phyloP scores from a whole-genome alignment of 2,888 invertebrate genomes.

The Argyresthia goedartella region DNA sequence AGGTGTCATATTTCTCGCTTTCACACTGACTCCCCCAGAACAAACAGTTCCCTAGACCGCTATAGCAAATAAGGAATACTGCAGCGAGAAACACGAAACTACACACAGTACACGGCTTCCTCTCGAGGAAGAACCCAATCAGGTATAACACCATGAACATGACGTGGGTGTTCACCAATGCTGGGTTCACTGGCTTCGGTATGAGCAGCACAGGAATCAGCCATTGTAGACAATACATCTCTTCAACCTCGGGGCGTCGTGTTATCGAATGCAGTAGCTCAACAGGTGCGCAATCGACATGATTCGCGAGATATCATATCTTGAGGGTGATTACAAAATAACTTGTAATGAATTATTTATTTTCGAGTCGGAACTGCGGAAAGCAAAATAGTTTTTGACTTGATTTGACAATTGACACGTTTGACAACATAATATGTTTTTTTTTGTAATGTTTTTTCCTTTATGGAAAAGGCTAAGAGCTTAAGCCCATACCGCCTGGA shows the following conservation, averaged over 20 bases:
- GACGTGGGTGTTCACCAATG: constrained; percentile 94
- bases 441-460: too few species aligned
- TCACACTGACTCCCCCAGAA: constrained; percentile 91
- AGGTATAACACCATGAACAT: constrained; percentile 98
- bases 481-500: too few species aligned
- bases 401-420: not conserved
- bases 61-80: constrained; percentile 95
- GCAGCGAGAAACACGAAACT: constrained; percentile 94
- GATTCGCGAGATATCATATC: constrained; percentile 30
- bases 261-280: constrained; percentile 2
- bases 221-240: constrained; percentile 98
- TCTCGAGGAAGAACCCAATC: constrained; percentile 95
- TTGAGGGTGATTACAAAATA: constrained; percentile 14
- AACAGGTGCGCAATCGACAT: constrained; percentile 37
- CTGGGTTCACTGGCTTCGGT: constrained; percentile 97
- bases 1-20: constrained; percentile 70
- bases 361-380: not conserved
- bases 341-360: not conserved
- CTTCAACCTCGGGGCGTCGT: constrained; percentile 9
- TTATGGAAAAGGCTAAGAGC: too few species aligned
- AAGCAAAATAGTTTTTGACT: not conserved
- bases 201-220: constrained; percentile 96
- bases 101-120: constrained; percentile 97
- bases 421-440: too few species aligned
- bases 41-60: constrained; percentile 94